Conservation (phyloP, 2,888 invertebrate genomes). For the Acronicta aceris region DNA sequence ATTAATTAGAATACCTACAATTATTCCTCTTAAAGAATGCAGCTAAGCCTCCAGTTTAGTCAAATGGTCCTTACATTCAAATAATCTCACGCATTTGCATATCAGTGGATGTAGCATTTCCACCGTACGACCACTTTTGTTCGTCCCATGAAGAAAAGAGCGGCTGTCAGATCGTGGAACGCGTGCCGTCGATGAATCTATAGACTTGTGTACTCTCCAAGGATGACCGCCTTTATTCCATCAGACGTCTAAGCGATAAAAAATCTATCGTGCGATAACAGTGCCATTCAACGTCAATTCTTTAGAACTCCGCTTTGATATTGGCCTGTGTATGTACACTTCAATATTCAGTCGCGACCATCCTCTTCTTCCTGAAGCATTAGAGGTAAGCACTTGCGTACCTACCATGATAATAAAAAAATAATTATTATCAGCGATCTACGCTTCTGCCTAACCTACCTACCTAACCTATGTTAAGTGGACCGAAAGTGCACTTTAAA, state of each 20-base stretch:
- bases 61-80: too few relatives aligned
- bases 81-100: background rate
- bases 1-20: too few relatives aligned
- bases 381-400: too few relatives aligned
- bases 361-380: too few relatives aligned
- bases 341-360: background rate
- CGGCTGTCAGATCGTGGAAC: constrained; percentile 50
- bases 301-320: constrained; percentile 22
- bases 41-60: too few relatives aligned
- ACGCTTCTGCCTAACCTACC: too few relatives aligned
- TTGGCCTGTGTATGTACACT: background rate
- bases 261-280: constrained; percentile 35
- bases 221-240: constrained; percentile 43
- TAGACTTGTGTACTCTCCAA: constrained; percentile 47
- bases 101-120: constrained; percentile 18
- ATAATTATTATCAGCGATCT: too few relatives aligned
- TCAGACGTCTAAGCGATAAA: constrained; percentile 37
- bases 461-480: too few relatives aligned
- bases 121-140: constrained; percentile 64
- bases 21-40: too few relatives aligned
- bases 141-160: constrained; percentile 63
- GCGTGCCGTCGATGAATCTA: constrained; percentile 29
- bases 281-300: constrained; percentile 20
- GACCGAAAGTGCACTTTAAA: too few relatives aligned
- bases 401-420: too few relatives aligned